Conservation (phyloP, 2,113 vertebrate genomes). For the Dunckerocampus dactyliophorus region DNA sequence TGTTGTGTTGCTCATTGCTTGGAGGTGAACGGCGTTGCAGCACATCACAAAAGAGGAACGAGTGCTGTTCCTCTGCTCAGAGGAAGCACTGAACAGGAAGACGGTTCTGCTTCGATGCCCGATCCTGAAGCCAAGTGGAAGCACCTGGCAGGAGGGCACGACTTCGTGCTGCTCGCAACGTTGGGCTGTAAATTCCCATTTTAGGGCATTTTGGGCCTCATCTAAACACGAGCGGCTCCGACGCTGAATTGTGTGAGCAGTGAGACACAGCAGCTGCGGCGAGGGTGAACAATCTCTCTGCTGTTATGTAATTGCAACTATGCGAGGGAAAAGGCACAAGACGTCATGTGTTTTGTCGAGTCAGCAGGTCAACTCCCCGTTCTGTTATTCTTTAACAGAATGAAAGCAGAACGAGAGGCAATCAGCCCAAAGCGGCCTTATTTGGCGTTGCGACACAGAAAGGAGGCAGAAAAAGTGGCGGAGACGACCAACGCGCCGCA, state of each 20-base stretch:
- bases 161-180: conserved; percentile 1
- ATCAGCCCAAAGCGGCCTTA: conserved; percentile 38
- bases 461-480: conserved; percentile 42
- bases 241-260: conserved; percentile 21
- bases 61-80: conserved; percentile 8
- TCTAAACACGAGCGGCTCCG: background rate
- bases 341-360: conserved; percentile 53
- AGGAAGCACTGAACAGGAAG: conserved; percentile 46
- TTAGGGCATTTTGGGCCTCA: conserved; percentile 18
- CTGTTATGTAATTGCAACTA: conserved; percentile 45
- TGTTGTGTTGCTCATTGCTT: conserved; percentile 7
- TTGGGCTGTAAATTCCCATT: conserved; percentile 22
- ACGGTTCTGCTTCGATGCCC: background rate
- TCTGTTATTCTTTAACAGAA: conserved; percentile 17
- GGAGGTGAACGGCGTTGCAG: conserved; percentile 38
- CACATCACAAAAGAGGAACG: conserved; percentile 43
- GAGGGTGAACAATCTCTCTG: conserved; percentile 18
- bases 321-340: conserved; percentile 34
- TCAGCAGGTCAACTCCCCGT: conserved; percentile 15
- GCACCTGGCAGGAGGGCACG: background rate
- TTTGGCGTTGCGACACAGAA: conserved; percentile 50
- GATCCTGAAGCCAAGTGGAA: background rate
- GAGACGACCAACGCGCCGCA: conserved; percentile 56
- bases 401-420: conserved; percentile 2
- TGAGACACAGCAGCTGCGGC: conserved; percentile 50